These are phyloP conservation scores for Threskiornis aethiopicus DNA, from an alignment of 2,797 vertebrate genomes.

Conservation along the genomic window DNA sequence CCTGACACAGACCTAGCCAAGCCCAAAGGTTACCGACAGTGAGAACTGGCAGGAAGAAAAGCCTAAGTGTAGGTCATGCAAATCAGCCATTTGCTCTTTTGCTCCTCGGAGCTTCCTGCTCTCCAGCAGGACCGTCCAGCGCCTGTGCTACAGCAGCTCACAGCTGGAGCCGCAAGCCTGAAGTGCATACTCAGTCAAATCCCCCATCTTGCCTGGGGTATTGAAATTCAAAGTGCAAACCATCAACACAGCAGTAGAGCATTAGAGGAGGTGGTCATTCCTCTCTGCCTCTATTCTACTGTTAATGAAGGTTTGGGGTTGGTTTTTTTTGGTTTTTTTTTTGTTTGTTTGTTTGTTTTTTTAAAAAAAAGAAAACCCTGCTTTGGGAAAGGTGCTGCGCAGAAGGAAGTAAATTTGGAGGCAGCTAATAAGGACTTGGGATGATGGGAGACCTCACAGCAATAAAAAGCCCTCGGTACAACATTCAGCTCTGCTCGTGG, in stretches of 20 bases:
- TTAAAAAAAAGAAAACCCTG: neutral
- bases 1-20: neutral
- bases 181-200: neutral
- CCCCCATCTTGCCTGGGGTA: neutral
- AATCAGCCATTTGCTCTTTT: neutral
- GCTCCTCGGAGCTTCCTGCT: neutral
- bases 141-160: neutral
- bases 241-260: neutral
- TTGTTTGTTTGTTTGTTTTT: neutral
- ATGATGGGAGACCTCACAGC: neutral
- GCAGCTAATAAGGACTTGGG: neutral
- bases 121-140: neutral
- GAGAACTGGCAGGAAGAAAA: neutral
- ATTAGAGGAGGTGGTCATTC: neutral
- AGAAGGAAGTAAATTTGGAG: neutral
- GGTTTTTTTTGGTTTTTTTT: neutral
- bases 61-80: neutral
- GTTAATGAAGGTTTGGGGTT: neutral
- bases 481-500: fast-evolving
- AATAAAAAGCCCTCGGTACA: neutral
- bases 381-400: neutral
- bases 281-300: neutral
- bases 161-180: neutral
- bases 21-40: neutral
- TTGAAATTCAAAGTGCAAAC: neutral